Evolutionary conservation across 1,140 invertebrate species (phyloP), one percentile per base, ranked within the genome.

Genomic region (Dysdera silvatica): DNA sequence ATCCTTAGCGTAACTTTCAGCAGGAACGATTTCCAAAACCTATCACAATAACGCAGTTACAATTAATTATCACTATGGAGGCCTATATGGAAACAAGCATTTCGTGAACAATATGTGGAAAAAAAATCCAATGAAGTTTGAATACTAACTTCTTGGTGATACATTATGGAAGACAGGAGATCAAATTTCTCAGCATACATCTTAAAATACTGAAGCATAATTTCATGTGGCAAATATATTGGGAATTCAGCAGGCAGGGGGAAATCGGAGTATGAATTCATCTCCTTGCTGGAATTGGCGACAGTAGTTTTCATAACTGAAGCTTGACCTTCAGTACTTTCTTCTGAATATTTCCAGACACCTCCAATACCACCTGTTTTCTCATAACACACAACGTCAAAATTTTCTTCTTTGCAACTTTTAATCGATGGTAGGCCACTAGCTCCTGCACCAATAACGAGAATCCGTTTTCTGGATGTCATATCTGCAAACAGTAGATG

Each of bases 331-430:
- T 71, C 16, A 23, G 65, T 69, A 2, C 67, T 51, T 8, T 74
- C 59, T 8, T 77, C 74, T 33, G 71, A 31, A 67, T 79, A 82
- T 47, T 77, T 78, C 80, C 80, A 81, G 1, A 82, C 69, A 29
- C 80, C 81, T 3, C 81, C 80, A 29, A 80, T 72, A 58, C 78
- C 74, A 43, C 69, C 51, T 32, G 72, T 29, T 31, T 29, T 47
- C 29, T 66, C 64, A 31, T 66, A 66, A 26, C 64, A 66, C 0
- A 61, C 37, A 2, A 58, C 58, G 8, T 61, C 41, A 1, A 66
- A 35, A 28, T 53, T 33, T 32, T 45, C 64, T 28, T 61, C 64
- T 51, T 61, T 59, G 40, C 63, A 65, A 0, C 49, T 43, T 47
- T 65, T 65, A 14, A 65, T 65, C 18, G 48, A 40, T 18, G 56